Evolutionary conservation across 2,888 invertebrate species (phyloP).

Genomic region (Apamea anceps): DNA sequence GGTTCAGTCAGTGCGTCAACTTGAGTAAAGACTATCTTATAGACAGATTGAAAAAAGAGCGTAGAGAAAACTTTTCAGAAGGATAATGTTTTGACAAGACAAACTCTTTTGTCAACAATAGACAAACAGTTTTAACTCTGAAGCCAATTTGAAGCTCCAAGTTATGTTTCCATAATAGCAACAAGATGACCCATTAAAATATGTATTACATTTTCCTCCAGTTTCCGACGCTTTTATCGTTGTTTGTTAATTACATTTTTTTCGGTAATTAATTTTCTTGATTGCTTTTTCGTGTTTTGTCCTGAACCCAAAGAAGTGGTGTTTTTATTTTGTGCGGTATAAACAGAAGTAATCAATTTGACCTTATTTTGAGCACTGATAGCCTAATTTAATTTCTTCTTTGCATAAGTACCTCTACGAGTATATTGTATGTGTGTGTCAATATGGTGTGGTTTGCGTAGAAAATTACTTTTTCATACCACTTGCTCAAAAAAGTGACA

Average conservation of each 20-base stretch:
- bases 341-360: background rate
- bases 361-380: background rate
- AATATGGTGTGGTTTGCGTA: background rate
- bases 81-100: background rate
- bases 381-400: background rate
- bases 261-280: slow-evolving; percentile 2
- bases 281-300: slow-evolving; percentile 22
- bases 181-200: background rate
- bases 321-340: background rate
- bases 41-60: background rate
- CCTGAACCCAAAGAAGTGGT: background rate
- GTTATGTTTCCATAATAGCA: background rate
- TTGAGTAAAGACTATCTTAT: background rate
- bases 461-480: too few relatives aligned
- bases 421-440: background rate
- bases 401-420: background rate
- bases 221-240: background rate
- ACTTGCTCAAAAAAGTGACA: too few relatives aligned
- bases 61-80: too few relatives aligned
- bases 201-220: background rate
- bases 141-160: background rate
- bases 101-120: background rate
- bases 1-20: too few relatives aligned
- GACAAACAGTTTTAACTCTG: background rate
- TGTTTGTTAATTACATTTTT: slow-evolving; percentile 5